phyloP scores from a whole-genome alignment of 2,113 vertebrate genomes.

The Corythornis cristatus region DNA sequence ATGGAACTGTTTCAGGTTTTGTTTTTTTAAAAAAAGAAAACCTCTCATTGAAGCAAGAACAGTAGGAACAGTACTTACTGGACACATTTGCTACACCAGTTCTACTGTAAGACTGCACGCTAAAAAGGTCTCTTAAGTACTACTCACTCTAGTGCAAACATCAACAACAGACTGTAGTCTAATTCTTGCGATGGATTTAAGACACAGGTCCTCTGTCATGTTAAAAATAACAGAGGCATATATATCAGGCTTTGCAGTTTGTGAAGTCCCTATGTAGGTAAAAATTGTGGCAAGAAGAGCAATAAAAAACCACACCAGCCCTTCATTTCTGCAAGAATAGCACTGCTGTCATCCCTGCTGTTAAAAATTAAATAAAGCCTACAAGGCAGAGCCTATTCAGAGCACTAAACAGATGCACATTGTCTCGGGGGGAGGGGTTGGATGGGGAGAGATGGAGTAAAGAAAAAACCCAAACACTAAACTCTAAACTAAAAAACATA shows the following conservation, averaged over 20 bases:
- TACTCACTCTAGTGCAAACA: not conserved
- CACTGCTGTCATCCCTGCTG: not conserved
- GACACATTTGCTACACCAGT: not conserved
- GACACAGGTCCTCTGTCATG: not conserved
- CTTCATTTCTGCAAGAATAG: not conserved
- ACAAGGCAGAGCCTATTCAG: not conserved
- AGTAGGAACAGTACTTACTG: not conserved
- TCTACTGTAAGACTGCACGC: not conserved
- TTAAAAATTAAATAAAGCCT: not conserved
- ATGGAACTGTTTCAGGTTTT: not conserved
- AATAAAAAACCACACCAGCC: fast-evolving
- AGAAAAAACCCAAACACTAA: not conserved
- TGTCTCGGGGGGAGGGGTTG: not conserved
- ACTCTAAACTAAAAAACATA: not conserved
- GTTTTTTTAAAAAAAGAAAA: not conserved
- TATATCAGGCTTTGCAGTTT: not conserved
- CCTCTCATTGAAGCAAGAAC: not conserved
- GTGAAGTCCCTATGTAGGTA: not conserved
- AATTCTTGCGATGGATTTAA: not conserved
- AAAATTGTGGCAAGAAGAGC: not conserved
- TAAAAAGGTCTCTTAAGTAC: not conserved
- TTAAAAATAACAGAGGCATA: not conserved
- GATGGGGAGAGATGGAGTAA: not conserved
- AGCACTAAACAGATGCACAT: not conserved
- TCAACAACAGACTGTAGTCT: not conserved